A percentile compares a stretch with the other conserved stretches of the same genome.
These are phyloP conservation scores for Oxygymnocypris stewartii DNA, from an alignment of 2,113 vertebrate species.

Conservation along the genomic window DNA sequence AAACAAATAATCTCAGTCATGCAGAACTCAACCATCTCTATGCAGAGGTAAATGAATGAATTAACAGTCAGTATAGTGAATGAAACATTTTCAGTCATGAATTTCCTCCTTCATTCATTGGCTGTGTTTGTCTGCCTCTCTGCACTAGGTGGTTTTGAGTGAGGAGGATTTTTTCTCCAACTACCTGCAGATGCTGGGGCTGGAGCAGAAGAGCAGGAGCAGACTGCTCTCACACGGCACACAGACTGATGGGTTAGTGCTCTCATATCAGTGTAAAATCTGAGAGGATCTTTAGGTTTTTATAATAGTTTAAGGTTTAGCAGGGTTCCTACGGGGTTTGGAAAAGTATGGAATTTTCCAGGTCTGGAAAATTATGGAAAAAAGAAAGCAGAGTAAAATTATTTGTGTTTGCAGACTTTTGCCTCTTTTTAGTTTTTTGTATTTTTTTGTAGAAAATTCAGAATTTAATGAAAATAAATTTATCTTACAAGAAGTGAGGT, in stretches of 20 bases:
- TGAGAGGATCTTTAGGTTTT: too few species aligned
- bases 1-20: slow-evolving; percentile 43
- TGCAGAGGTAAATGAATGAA: slow-evolving; percentile 64
- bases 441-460: too few species aligned
- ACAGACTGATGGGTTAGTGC: slow-evolving; percentile 64
- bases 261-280: background rate
- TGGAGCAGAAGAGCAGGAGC: slow-evolving; percentile 66
- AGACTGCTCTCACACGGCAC: slow-evolving; percentile 58
- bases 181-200: slow-evolving; percentile 71
- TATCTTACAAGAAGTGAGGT: too few species aligned
- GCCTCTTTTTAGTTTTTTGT: too few species aligned
- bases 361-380: too few species aligned
- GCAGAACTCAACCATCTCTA: slow-evolving; percentile 65
- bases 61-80: background rate
- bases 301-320: too few species aligned
- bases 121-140: background rate
- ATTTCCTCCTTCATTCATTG: too few species aligned
- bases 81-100: background rate
- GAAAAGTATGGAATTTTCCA: too few species aligned
- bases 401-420: too few species aligned
- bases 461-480: too few species aligned
- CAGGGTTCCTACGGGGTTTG: too few species aligned
- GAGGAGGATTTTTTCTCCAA: slow-evolving; percentile 72
- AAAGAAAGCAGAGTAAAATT: too few species aligned
- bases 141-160: slow-evolving; percentile 63